Percentiles rank a stretch among this genome's conserved stretches.
phyloP scores from a whole-genome alignment of 1,140 invertebrate genomes.

The Colletes latitarsis region DNA sequence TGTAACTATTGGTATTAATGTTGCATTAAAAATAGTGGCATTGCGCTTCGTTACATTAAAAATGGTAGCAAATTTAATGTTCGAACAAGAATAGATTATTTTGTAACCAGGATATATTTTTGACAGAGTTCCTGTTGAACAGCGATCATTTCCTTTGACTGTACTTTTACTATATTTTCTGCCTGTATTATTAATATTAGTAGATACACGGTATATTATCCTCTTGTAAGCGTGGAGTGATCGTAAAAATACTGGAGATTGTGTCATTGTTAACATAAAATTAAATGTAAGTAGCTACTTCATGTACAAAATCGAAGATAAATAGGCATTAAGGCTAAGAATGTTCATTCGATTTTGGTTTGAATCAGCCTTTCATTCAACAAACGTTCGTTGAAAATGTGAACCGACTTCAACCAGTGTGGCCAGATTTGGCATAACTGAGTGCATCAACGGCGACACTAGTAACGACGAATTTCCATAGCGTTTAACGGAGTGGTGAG shows the following conservation, averaged over 20 bases:
- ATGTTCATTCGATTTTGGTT: no score
- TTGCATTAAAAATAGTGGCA: background rate
- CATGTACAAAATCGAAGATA: no score
- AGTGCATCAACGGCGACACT: no score
- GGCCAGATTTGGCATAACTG: no score
- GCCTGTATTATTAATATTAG: background rate
- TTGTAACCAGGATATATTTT: conserved; percentile 54
- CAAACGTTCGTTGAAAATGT: no score
- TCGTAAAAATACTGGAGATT: background rate
- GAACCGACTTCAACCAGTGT: no score
- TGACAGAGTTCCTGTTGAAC: background rate
- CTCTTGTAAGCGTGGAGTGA: background rate
- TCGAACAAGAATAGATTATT: conserved; percentile 54
- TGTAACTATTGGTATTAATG: background rate
- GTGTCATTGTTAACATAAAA: background rate
- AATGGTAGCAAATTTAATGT: background rate
- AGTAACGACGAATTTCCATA: no score
- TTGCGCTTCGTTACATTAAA: conserved; percentile 53
- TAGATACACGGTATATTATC: background rate
- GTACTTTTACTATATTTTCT: background rate
- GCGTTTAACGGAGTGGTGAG: no score
- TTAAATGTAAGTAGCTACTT: background rate
- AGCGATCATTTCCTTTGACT: background rate
- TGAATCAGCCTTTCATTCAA: no score
- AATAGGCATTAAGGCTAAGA: no score